phyloP scores from a whole-genome alignment of 2,797 vertebrate species.

The Streptopelia turtur region DNA sequence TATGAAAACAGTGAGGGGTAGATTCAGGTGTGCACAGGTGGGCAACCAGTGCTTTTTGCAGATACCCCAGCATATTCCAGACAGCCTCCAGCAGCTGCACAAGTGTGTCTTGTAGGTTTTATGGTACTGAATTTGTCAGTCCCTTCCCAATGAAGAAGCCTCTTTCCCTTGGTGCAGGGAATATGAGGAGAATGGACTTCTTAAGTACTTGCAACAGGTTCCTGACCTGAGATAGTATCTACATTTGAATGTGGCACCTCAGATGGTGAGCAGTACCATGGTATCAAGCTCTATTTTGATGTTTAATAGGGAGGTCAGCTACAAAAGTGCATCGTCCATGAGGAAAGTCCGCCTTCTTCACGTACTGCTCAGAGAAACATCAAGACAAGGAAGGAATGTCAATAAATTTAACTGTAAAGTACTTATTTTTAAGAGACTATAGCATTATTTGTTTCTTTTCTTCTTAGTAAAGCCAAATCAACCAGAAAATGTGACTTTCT shows the following conservation, averaged over 20 bases:
- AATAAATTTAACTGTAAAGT: neutral
- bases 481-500: conserved; percentile 57
- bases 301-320: neutral
- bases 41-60: neutral
- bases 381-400: neutral
- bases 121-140: neutral
- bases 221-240: neutral
- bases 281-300: neutral
- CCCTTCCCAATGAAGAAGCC: neutral
- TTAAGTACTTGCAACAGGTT: neutral
- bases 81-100: neutral
- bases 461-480: conserved; percentile 65
- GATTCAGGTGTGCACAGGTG: neutral
- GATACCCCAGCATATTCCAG: neutral
- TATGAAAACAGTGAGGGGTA: neutral
- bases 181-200: neutral
- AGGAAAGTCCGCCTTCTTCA: neutral
- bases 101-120: neutral
- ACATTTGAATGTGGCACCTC: neutral
- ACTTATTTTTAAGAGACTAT: neutral
- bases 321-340: neutral
- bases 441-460: neutral
- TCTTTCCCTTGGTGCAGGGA: neutral
- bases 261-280: neutral
- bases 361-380: neutral